Conservation (phyloP, 2,797 vertebrate species). For the Tiaroga cobitis region DNA sequence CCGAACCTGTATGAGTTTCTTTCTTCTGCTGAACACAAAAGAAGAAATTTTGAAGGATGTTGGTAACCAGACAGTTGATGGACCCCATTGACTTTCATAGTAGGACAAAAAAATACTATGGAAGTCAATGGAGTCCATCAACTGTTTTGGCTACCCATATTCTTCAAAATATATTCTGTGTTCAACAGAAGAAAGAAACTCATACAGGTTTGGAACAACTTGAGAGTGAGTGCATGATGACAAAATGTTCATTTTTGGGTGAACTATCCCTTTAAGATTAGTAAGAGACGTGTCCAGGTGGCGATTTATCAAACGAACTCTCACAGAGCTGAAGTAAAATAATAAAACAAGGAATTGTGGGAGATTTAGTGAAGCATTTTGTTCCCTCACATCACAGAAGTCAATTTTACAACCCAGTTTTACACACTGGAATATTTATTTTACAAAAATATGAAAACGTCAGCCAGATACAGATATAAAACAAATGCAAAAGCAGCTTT, state of each 20-base stretch:
- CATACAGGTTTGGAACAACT: neutral
- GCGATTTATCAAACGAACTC: neutral
- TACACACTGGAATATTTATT: conserved; percentile 69
- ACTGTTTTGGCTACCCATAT: neutral
- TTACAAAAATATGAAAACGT: conserved; percentile 67
- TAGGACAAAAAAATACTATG: neutral
- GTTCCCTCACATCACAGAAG: neutral
- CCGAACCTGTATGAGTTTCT: too few species aligned
- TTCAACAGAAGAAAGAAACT: neutral
- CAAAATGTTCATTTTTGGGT: neutral
- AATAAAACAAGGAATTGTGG: neutral
- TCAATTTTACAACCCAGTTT: conserved; percentile 29
- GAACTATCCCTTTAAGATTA: neutral
- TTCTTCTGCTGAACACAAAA: too few species aligned
- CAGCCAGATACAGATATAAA: conserved; percentile 66
- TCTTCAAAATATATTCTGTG: neutral
- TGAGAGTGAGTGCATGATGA: neutral
- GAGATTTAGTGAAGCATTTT: neutral
- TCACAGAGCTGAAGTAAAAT: too few species aligned
- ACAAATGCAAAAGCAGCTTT: conserved; percentile 68
- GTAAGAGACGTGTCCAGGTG: neutral
- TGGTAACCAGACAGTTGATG: too few species aligned
- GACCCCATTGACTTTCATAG: neutral
- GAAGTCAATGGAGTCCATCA: too few species aligned
- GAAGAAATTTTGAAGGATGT: too few species aligned